Evolutionary conservation across 2,113 vertebrate genomes (phyloP).

Genomic region (Patagioenas fasciata): DNA sequence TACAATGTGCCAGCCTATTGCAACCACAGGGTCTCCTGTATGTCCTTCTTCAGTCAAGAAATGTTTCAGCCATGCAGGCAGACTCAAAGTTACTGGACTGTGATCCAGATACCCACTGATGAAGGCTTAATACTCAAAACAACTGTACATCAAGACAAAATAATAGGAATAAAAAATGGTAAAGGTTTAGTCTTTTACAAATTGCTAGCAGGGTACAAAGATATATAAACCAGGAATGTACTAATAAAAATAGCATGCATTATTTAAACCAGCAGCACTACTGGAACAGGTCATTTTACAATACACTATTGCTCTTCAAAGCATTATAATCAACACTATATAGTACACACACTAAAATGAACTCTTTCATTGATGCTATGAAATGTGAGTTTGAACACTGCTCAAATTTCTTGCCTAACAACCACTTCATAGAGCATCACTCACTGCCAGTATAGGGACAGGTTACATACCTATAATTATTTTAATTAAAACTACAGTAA

Average conservation of each 20-base stretch:
- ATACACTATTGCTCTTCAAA: neutral
- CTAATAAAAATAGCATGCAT: neutral
- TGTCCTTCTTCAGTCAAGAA: neutral
- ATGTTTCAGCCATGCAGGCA: fast-evolving
- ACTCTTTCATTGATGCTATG: neutral
- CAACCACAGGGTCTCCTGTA: neutral
- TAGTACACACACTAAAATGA: fast-evolving
- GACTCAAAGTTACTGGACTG: neutral
- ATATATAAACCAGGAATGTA: neutral
- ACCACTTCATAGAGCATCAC: neutral
- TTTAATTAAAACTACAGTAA: neutral
- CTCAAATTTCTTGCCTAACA: neutral
- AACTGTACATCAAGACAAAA: neutral
- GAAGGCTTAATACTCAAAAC: neutral
- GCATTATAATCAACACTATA: neutral
- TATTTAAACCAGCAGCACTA: neutral
- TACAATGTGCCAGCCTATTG: neutral
- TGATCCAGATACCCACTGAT: neutral
- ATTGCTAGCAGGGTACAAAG: neutral
- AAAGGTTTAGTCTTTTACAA: neutral
- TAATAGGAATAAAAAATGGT: neutral
- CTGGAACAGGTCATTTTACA: neutral
- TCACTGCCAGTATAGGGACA: neutral
- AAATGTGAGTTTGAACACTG: neutral
- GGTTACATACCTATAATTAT: neutral